Evolutionary conservation across 1,140 invertebrate species (phyloP).

Genomic region (Conus ventricosus): DNA sequence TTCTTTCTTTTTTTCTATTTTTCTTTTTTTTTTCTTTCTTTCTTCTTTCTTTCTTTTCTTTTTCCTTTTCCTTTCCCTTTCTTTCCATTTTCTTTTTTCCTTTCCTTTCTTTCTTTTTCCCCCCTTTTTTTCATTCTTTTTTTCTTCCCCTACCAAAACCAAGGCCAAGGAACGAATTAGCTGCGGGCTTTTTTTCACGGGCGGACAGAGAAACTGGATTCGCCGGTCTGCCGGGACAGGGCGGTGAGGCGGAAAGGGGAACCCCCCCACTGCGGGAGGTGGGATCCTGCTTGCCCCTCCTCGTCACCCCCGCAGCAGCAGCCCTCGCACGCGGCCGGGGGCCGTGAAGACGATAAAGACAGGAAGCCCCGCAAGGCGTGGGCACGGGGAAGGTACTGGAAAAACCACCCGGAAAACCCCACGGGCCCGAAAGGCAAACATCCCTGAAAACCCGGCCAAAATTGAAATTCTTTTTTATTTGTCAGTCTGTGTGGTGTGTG

Average conservation of each 20-base stretch:
- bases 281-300: not conserved
- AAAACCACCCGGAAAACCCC: conserved; percentile 73
- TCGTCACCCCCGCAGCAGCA: not conserved
- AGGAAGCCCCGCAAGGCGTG: conserved; percentile 77
- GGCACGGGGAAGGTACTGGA: conserved; percentile 77
- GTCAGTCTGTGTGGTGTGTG: not conserved
- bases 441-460: conserved; percentile 75
- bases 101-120: not conserved
- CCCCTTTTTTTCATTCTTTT: not conserved
- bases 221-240: too few relatives aligned
- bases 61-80: not conserved
- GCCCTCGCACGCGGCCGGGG: conserved; percentile 52
- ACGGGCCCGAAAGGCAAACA: conserved; percentile 76
- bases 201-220: too few relatives aligned
- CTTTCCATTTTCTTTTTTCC: not conserved
- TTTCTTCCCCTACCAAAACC: not conserved
- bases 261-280: not conserved
- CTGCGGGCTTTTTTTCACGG: too few relatives aligned
- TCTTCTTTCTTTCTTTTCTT: not conserved
- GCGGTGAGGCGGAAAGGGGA: not conserved
- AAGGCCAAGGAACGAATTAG: too few relatives aligned
- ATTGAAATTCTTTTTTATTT: too few relatives aligned
- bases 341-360: conserved; percentile 73
- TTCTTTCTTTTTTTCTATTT: not conserved
- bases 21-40: not conserved